phyloP scores from a whole-genome alignment of 2,113 vertebrate genomes.

The Deroptyus accipitrinus region DNA sequence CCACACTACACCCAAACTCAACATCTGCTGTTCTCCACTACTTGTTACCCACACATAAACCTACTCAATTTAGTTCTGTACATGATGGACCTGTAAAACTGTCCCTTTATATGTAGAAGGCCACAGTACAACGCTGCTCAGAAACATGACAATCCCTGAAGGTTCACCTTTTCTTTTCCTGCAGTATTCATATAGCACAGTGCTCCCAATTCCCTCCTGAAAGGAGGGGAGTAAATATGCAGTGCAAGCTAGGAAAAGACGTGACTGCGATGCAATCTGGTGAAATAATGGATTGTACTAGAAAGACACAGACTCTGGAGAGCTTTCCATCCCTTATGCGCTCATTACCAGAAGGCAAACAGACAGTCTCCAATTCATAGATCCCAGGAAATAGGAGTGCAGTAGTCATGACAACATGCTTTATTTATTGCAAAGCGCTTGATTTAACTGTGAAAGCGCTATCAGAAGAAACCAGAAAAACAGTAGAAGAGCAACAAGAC shows the following conservation, averaged over 20 bases:
- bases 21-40: accelerated
- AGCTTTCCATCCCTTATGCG: neutral
- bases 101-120: neutral
- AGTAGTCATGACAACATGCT: neutral
- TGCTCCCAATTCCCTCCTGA: neutral
- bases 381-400: neutral
- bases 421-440: constrained; percentile 19
- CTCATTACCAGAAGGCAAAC: constrained; percentile 21
- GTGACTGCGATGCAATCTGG: neutral
- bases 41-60: neutral
- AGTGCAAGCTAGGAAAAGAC: neutral
- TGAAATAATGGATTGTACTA: neutral
- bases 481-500: neutral
- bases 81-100: neutral
- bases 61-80: neutral
- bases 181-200: neutral
- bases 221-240: neutral
- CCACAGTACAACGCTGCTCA: neutral
- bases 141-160: neutral
- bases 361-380: neutral
- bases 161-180: neutral
- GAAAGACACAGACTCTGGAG: neutral
- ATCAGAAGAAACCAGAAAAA: constrained; percentile 4
- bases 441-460: constrained; percentile 10
- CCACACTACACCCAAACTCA: neutral